These are phyloP conservation scores for Tolmerus cingulatus DNA, from an alignment of 2,888 invertebrate species.

Conservation along the genomic window DNA sequence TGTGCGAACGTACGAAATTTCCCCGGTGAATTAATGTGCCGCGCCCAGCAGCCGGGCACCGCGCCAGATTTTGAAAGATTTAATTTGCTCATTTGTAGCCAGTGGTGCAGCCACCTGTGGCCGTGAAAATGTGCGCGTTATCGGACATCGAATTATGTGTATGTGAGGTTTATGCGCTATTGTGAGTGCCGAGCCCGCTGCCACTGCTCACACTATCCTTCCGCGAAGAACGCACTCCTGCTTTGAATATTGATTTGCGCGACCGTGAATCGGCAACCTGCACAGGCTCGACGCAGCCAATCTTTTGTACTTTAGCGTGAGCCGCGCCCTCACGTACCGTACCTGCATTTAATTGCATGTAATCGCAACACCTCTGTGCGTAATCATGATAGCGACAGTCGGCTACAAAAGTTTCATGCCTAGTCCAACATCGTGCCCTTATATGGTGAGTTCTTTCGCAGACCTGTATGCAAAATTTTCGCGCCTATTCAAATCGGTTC, in stretches of 20 bases:
- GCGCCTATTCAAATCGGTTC: background rate
- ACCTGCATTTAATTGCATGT: background rate
- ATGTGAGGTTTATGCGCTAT: slow-evolving; percentile 14
- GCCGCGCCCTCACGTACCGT: background rate
- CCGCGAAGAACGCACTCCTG: slow-evolving; percentile 12
- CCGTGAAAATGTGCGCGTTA: slow-evolving; percentile 13
- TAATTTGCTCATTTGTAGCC: background rate
- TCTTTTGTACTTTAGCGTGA: background rate
- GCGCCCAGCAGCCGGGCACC: background rate
- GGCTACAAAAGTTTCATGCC: background rate
- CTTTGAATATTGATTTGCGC: slow-evolving; percentile 23
- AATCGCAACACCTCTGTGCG: background rate
- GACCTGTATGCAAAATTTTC: background rate
- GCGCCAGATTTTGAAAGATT: background rate
- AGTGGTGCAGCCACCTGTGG: background rate
- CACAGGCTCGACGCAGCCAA: background rate
- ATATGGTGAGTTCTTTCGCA: background rate
- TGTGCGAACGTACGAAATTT: background rate
- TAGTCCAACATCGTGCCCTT: background rate
- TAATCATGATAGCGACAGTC: background rate
- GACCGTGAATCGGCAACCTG: slow-evolving; percentile 8
- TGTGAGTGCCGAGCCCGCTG: background rate
- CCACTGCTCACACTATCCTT: background rate
- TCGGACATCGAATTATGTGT: slow-evolving; percentile 3
- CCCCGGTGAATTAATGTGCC: background rate